Conservation (phyloP, 2,797 vertebrate genomes). For the Pagetopsis macropterus region DNA sequence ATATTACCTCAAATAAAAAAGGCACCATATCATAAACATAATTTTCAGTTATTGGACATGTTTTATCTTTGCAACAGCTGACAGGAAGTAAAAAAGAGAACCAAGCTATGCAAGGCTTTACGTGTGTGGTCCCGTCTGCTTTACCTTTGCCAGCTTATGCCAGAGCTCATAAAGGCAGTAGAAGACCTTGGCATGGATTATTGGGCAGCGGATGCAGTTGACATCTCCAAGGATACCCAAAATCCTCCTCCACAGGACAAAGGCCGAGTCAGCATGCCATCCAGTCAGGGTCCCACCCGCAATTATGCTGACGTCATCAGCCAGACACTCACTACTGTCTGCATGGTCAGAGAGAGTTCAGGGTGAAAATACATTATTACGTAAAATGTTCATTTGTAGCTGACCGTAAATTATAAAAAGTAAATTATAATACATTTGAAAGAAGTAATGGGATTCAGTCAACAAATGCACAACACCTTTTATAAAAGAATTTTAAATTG, state of each 20-base stretch:
- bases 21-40: not conserved
- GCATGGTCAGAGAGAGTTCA: slow-evolving; percentile 44
- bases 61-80: not conserved
- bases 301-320: slow-evolving; percentile 96
- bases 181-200: slow-evolving; percentile 95
- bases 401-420: slow-evolving; percentile 14
- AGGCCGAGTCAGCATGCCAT: slow-evolving; percentile 96
- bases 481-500: not conserved
- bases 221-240: slow-evolving; percentile 97
- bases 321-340: slow-evolving; percentile 96
- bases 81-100: too few species aligned
- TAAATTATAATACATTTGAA: slow-evolving; percentile 17
- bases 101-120: too few species aligned
- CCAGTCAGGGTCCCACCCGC: slow-evolving; percentile 94
- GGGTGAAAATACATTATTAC: not conserved
- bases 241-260: slow-evolving; percentile 96
- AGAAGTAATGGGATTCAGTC: slow-evolving; percentile 45
- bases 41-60: too few species aligned
- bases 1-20: not conserved
- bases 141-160: slow-evolving; percentile 97
- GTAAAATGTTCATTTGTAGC: not conserved
- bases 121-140: not conserved
- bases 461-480: slow-evolving; percentile 50
- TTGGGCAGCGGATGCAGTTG: slow-evolving; percentile 93
- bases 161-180: slow-evolving; percentile 93